Conservation (phyloP, 2,888 invertebrate species). For the Caradrina clavipalpis region DNA sequence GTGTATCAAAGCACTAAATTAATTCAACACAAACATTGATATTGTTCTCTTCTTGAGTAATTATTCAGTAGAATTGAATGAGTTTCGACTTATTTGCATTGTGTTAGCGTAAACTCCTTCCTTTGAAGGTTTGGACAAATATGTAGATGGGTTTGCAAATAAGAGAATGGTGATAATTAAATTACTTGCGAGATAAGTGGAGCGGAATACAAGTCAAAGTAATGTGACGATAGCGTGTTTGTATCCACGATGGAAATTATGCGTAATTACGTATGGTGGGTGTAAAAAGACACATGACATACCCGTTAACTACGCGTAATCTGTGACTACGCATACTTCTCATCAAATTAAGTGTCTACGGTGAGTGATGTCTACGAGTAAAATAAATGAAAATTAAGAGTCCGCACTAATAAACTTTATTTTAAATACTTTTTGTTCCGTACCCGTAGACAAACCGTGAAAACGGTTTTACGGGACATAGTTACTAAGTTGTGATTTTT, state of each 20-base stretch:
- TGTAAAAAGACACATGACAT: too few species aligned
- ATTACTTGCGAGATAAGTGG: background rate
- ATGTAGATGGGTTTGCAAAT: conserved; percentile 1
- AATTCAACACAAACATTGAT: conserved; percentile 32
- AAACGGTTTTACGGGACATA: too few species aligned
- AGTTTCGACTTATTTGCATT: conserved; percentile 27
- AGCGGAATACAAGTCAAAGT: background rate
- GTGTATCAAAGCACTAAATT: conserved; percentile 33
- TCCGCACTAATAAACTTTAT: too few species aligned
- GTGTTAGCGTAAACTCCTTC: conserved; percentile 30
- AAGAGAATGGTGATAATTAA: conserved; percentile 2
- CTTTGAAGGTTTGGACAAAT: conserved; percentile 14
- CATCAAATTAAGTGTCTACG: too few species aligned
- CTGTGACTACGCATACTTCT: too few species aligned
- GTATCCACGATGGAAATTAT: background rate
- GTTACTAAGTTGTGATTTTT: too few species aligned
- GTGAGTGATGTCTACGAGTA: too few species aligned
- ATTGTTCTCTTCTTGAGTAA: conserved; percentile 33
- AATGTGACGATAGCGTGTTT: background rate
- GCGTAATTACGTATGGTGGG: too few species aligned
- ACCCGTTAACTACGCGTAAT: too few species aligned
- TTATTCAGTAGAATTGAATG: conserved; percentile 25
- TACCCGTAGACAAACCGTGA: too few species aligned
- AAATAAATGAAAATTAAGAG: too few species aligned
- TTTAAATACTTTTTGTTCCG: too few species aligned